These are phyloP conservation scores for Dendrocopos noguchii DNA, from an alignment of 2,113 vertebrate genomes.

Conservation along the genomic window DNA sequence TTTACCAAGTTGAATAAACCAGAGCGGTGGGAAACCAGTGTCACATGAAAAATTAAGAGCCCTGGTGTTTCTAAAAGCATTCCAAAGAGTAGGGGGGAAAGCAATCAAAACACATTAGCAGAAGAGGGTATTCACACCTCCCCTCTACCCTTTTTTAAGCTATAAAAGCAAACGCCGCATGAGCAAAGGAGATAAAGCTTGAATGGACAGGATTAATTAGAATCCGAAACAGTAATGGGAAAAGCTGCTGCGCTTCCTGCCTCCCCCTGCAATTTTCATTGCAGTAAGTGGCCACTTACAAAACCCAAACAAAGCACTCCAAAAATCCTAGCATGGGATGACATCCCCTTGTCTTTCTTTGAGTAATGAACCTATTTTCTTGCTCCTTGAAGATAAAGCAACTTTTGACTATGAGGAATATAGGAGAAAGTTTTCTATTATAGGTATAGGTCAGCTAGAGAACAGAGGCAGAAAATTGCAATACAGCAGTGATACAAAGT, in stretches of 20 bases:
- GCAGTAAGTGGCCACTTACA: conserved; percentile 21
- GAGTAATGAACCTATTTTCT: conserved; percentile 72
- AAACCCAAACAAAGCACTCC: conserved; percentile 32
- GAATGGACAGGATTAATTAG: conserved; percentile 57
- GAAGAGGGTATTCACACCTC: conserved; percentile 3
- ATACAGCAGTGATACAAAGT: neutral
- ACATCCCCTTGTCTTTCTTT: conserved; percentile 33
- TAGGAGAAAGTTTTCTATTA: conserved; percentile 58
- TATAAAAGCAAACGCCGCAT: neutral
- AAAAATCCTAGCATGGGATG: neutral
- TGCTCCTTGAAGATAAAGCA: conserved; percentile 58
- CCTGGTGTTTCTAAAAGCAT: conserved; percentile 7
- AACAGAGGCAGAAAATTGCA: conserved; percentile 50
- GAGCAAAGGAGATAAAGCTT: conserved; percentile 36
- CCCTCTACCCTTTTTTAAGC: neutral
- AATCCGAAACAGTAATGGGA: conserved; percentile 46
- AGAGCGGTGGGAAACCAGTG: neutral
- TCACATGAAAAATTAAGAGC: conserved; percentile 45
- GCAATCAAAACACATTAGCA: conserved; percentile 29
- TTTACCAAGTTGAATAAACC: conserved; percentile 20
- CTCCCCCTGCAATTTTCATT: neutral
- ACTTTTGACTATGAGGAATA: conserved; percentile 64
- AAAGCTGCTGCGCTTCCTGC: neutral
- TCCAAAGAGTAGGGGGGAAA: neutral
- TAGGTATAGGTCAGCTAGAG: conserved; percentile 41